Conservation (phyloP, 1,140 invertebrate species). For the Drosophila tani region DNA sequence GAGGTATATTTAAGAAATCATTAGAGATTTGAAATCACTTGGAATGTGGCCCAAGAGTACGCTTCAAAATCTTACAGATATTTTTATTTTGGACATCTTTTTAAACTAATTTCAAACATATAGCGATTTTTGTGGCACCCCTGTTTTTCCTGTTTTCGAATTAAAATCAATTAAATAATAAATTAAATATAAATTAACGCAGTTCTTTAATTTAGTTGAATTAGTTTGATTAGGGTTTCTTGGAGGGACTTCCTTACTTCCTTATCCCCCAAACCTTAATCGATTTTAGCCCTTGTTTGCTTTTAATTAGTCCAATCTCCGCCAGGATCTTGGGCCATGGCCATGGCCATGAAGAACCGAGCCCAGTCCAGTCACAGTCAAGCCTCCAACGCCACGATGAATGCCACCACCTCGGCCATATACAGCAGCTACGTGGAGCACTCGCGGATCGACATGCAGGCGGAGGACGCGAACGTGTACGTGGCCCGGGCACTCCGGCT, state of each 20-base stretch:
- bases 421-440: conserved; percentile 50
- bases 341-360: neutral
- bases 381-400: conserved; percentile 19
- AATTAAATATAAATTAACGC: no score
- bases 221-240: neutral
- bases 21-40: no score
- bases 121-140: no score
- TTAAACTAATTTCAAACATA: no score
- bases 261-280: neutral
- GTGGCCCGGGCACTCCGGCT: conserved; percentile 51
- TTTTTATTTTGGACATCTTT: no score
- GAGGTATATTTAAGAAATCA: no score
- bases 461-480: conserved; percentile 51
- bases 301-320: conserved; percentile 39
- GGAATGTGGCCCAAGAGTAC: no score
- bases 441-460: conserved; percentile 56
- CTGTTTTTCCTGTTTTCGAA: no score
- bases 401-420: conserved; percentile 2
- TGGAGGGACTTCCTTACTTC: neutral
- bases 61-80: neutral
- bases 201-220: no score
- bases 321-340: neutral
- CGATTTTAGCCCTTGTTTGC: conserved; percentile 1
- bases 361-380: conserved; percentile 15
- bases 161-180: neutral